Conservation (phyloP, 2,113 vertebrate species). For the Phrynosoma platyrhinos region DNA sequence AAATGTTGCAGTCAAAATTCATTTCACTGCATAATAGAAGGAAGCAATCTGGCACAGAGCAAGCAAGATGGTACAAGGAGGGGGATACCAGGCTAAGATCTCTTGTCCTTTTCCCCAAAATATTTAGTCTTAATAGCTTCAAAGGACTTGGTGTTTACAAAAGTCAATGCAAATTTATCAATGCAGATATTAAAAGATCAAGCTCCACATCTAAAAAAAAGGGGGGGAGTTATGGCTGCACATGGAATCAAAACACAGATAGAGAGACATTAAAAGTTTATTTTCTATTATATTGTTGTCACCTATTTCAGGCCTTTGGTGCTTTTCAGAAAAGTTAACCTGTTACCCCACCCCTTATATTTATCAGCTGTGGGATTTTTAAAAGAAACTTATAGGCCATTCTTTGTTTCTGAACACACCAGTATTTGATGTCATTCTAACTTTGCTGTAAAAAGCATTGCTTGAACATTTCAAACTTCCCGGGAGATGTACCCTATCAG, state of each 20-base stretch:
- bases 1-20: background rate
- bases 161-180: background rate
- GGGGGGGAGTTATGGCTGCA: background rate
- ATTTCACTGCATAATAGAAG: background rate
- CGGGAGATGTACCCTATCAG: background rate
- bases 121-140: background rate
- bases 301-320: background rate
- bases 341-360: background rate
- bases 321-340: background rate
- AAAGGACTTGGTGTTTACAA: background rate
- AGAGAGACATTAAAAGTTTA: background rate
- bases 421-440: conserved; percentile 18
- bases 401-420: background rate
- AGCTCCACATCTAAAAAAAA: background rate
- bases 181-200: background rate
- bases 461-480: conserved; percentile 14
- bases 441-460: background rate
- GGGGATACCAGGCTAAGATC: background rate
- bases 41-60: background rate
- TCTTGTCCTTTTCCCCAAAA: background rate
- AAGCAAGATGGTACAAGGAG: background rate
- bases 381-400: background rate
- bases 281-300: background rate
- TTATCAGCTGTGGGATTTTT: background rate
- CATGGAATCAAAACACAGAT: background rate